A percentile compares a stretch with the other conserved stretches of the same genome.
Evolutionary conservation across 2,888 invertebrate genomes (phyloP).

Genomic region (Leptothorax acervorum): DNA sequence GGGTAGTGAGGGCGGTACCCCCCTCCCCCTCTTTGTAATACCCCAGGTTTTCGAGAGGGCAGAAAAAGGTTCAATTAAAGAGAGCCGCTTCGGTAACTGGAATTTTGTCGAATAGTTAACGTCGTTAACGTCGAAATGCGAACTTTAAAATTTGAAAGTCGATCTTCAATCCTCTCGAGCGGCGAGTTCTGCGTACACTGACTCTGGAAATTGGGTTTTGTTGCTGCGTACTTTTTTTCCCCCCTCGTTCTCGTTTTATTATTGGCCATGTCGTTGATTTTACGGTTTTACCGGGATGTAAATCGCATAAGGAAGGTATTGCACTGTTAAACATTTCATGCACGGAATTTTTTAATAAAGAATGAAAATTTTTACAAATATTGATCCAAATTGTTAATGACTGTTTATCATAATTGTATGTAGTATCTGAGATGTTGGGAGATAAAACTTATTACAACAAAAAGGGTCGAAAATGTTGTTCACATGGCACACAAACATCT

Average conservation of each 20-base stretch:
- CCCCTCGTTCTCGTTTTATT: constrained; percentile 1
- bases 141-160: constrained; percentile 20
- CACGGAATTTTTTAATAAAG: neutral
- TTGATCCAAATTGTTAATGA: neutral
- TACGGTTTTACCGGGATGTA: neutral
- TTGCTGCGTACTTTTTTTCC: constrained; percentile 11
- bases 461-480: neutral
- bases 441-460: neutral
- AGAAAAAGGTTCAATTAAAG: constrained; percentile 49
- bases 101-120: constrained; percentile 36
- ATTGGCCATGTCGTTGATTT: constrained; percentile 10
- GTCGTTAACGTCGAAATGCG: constrained; percentile 16
- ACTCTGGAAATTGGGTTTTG: constrained; percentile 6
- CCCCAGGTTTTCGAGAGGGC: constrained; percentile 14
- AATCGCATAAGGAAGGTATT: neutral
- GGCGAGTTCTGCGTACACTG: neutral
- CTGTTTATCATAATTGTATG: neutral
- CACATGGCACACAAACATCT: neutral
- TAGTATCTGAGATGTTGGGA: neutral
- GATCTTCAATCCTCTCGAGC: neutral
- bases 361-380: neutral
- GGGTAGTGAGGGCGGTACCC: neutral
- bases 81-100: neutral
- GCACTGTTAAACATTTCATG: neutral
- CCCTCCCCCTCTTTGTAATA: neutral